Base-by-base conservation (phyloP, 1,140 invertebrate species). In the Latrodectus geometricus region DNA sequence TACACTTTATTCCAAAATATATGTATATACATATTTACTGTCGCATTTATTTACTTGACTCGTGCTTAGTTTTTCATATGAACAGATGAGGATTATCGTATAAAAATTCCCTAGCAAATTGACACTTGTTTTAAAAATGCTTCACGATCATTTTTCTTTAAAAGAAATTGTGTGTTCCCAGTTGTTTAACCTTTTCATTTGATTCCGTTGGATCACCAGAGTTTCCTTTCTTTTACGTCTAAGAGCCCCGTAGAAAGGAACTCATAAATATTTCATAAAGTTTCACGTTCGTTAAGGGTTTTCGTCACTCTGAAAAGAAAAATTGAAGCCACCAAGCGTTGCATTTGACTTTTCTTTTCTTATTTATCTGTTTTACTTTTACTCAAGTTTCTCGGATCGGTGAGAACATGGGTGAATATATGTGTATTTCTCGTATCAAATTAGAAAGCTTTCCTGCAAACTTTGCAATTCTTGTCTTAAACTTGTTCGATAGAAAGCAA, bases 211-310 rank as follows among this genome's bases (percentile, higher is more conserved):
- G 14, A 49, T 68, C 15, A 66, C 12, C 76, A 15, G 50, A 21
- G 76, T 68, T 48, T 76, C 54, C 23, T 68, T 48, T 76, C 54
- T 76, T 20, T 56, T 56, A 21, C 54, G 14, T 66, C 35, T 20
- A 54, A 48, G 54, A 76, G 77, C 35, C 66, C 35, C 49, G 20
- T 9, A 50, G 70, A 21, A 9, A 21, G 54, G 3, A 48, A 52
- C 79, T 81, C 79, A 81, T 81, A 81, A 81, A 81, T 81, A 81
- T 81, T 81, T 81, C 79, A 81, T 81, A 56, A 50, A 50, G 68
- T 35, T 72, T 81, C 79, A 72, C 68, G 54, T 81, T 72, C 79
- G 79, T 72, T 81, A 81, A 70, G 50, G 52, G 23, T 81, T 81
- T 79, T 72, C 20, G 66, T 35, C 11, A 11, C 11, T 17, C 17